Percentiles rank a stretch among this genome's conserved stretches.
Conservation (phyloP, 2,113 vertebrate species). For the Aegypius monachus region DNA sequence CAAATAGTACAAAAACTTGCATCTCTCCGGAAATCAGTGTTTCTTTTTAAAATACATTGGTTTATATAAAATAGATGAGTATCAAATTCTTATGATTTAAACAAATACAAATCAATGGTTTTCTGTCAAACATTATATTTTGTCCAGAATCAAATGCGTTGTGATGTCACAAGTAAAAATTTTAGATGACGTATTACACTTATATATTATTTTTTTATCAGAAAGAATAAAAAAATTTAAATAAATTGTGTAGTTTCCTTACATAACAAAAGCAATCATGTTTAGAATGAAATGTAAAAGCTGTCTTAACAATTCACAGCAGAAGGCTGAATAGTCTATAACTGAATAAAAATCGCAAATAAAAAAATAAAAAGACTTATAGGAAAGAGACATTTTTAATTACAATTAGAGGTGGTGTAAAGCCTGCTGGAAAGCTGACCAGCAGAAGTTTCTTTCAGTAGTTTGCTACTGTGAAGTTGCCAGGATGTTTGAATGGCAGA, state of each 20-base stretch:
- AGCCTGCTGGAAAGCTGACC: neutral
- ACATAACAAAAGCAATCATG: neutral
- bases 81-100: neutral
- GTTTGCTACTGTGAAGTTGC: neutral
- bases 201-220: neutral
- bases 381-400: neutral
- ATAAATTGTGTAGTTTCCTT: neutral
- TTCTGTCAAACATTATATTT: neutral
- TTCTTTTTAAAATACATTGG: neutral
- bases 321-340: neutral
- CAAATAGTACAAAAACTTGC: neutral
- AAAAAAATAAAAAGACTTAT: neutral
- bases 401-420: neutral
- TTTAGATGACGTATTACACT: neutral
- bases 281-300: neutral
- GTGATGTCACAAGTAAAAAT: neutral
- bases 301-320: neutral
- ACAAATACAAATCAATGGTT: neutral
- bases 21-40: neutral
- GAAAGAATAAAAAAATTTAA: neutral
- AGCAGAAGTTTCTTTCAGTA: neutral
- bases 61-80: neutral
- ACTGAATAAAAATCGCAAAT: neutral
- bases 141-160: neutral
- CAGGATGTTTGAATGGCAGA: neutral